Conservation (phyloP, 2,797 vertebrate species). For the Threskiornis aethiopicus region DNA sequence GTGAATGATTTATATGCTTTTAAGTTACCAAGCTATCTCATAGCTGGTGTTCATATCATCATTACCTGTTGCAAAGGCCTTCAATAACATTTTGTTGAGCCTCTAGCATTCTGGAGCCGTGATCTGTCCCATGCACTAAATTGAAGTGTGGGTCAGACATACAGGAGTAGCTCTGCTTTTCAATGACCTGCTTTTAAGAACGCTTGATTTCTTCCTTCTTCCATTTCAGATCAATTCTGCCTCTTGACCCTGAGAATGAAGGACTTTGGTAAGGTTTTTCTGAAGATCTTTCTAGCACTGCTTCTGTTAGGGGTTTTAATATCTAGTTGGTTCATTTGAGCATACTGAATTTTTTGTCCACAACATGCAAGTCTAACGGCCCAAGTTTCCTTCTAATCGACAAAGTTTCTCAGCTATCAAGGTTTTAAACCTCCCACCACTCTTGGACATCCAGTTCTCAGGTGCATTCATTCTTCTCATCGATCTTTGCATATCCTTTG, state of each 20-base stretch:
- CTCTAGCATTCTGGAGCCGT: accelerated
- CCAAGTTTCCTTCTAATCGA: not conserved
- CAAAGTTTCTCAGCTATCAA: not conserved
- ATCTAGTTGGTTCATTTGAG: not conserved
- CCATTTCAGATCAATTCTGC: not conserved
- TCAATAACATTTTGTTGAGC: not conserved
- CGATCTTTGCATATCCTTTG: not conserved
- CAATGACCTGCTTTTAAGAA: not conserved
- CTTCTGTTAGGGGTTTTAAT: not conserved
- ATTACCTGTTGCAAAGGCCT: not conserved
- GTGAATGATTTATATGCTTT: not conserved
- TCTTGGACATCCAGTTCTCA: not conserved
- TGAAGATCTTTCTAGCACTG: not conserved
- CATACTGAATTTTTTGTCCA: not conserved
- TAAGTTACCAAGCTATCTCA: not conserved
- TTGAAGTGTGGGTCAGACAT: not conserved
- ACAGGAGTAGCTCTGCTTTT: not conserved
- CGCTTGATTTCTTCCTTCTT: not conserved
- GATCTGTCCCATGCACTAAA: too few species aligned
- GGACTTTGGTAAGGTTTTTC: not conserved
- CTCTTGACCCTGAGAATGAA: not conserved
- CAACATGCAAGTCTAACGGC: not conserved
- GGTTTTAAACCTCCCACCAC: not conserved
- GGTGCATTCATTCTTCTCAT: not conserved
- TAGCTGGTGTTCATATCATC: not conserved